These are phyloP conservation scores for Calidris pugnax DNA, from an alignment of 2,113 vertebrate species.

Conservation along the genomic window DNA sequence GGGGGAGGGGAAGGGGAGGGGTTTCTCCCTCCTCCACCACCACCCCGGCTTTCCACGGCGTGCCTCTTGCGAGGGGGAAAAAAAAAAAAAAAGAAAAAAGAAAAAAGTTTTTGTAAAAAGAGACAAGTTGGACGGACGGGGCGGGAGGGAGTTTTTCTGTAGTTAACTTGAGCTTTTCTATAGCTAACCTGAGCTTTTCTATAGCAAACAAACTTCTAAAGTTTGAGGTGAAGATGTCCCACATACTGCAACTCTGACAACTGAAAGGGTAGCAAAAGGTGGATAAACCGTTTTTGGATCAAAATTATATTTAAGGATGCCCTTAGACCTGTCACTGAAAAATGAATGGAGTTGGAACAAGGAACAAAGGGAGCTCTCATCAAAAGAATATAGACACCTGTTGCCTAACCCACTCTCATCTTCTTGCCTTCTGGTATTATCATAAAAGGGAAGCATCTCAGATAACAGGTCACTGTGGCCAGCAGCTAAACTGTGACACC, in stretches of 20 bases:
- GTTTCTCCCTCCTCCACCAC: slow-evolving; percentile 38
- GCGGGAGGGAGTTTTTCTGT: not conserved
- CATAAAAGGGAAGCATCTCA: not conserved
- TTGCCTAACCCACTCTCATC: not conserved
- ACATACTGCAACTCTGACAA: not conserved
- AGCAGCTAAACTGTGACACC: not conserved
- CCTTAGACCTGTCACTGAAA: not conserved
- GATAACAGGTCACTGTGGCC: not conserved
- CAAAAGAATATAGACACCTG: not conserved
- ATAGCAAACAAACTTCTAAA: not conserved
- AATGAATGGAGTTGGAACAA: not conserved
- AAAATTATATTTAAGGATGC: not conserved
- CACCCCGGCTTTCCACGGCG: slow-evolving; percentile 32
- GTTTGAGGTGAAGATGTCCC: not conserved
- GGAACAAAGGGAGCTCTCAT: not conserved
- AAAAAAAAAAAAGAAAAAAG: not conserved
- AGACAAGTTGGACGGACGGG: not conserved
- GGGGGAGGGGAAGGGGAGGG: slow-evolving; percentile 57
- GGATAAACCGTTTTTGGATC: not conserved
- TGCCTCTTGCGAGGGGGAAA: not conserved
- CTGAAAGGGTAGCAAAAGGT: not conserved
- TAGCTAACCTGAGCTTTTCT: not conserved
- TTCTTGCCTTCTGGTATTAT: not conserved
- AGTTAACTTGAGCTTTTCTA: not conserved
- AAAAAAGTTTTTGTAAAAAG: not conserved